Base-by-base conservation (phyloP, 2,888 invertebrate genomes). In the Marronus borbonicus region DNA sequence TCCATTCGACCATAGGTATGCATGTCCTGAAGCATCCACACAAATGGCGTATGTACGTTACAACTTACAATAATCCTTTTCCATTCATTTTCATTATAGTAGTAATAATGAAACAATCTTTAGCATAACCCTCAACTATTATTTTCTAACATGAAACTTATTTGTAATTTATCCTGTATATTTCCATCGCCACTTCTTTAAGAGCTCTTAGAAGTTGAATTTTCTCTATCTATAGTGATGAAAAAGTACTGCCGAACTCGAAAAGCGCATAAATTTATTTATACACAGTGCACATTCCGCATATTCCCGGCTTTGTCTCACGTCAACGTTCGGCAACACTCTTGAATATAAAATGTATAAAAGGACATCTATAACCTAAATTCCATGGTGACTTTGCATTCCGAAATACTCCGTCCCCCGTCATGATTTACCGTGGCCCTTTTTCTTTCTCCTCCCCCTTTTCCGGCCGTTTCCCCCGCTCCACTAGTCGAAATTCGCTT, bases 311-410 rank as follows among this genome's bases (percentile, higher is more conserved):
- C 80, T 80, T 81, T 82, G 81, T 84, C 80, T 83, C 82, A 81
- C 72, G 82, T 83, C 81, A 82, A 81, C 81, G 80, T 78, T 79
- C 79, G 79, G 81, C 81, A 79, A 82, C 82, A 83, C 77, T 84
- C 83, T 82, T 82, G 84, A 84, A 84, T 85, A 84, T 58, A 72
- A 72, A 72, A 72, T 72, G 39, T 72, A 72, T 83, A 84, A 85
- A 85, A 82, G 84, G 84, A 84, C 84, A 84, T 82, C 82, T 84
- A 84, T 84, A 84, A 85, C 84, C 83, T 83, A 81, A 84, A 84
- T 84, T 84, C 84, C 82, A 78, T 78, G 82, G 82, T 84, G 83
- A 83, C 83, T 84, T 83, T 81, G 81, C 83, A 84, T 84, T 84
- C 84, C 82, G 81, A 80, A 82, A 82, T 82, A 82, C 81, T 84